phyloP scores from a whole-genome alignment of 2,888 invertebrate species.

The Buathra laborator region DNA sequence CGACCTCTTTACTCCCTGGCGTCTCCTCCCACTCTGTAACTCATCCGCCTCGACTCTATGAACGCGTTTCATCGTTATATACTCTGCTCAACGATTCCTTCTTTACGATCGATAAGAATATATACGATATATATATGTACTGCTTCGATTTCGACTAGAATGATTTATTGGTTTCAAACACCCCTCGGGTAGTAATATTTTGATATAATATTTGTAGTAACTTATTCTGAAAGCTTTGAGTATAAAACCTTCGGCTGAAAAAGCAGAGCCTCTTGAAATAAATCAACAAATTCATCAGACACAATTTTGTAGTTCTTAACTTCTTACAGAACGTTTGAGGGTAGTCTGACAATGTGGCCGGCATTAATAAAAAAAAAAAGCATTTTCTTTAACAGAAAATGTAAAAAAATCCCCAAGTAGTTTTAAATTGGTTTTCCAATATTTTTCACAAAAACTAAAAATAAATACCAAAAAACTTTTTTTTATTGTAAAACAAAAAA shows the following conservation, averaged over 20 bases:
- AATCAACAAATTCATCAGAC: neutral
- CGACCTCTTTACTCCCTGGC: neutral
- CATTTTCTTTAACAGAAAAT: too few species aligned
- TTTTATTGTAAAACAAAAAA: too few species aligned
- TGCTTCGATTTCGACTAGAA: neutral
- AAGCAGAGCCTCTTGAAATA: neutral
- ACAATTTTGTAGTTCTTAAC: neutral
- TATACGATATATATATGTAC: neutral
- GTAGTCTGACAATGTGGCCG: too few species aligned
- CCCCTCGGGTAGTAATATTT: constrained; percentile 9
- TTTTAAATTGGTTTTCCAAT: too few species aligned
- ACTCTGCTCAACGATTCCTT: constrained; percentile 28
- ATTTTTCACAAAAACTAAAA: too few species aligned
- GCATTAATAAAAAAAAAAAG: too few species aligned
- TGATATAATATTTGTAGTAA: constrained; percentile 10
- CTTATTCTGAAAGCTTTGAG: constrained; percentile 2
- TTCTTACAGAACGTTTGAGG: too few species aligned
- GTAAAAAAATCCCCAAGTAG: too few species aligned
- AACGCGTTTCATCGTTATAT: constrained; percentile 24
- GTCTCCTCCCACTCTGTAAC: constrained; percentile 8
- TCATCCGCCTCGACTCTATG: constrained; percentile 7
- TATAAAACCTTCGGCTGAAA: neutral
- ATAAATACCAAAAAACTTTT: too few species aligned
- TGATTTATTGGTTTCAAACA: constrained; percentile 26
- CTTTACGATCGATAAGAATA: neutral